Evolutionary conservation across 2,113 vertebrate genomes (phyloP).

Genomic region (Hemicordylus capensis): DNA sequence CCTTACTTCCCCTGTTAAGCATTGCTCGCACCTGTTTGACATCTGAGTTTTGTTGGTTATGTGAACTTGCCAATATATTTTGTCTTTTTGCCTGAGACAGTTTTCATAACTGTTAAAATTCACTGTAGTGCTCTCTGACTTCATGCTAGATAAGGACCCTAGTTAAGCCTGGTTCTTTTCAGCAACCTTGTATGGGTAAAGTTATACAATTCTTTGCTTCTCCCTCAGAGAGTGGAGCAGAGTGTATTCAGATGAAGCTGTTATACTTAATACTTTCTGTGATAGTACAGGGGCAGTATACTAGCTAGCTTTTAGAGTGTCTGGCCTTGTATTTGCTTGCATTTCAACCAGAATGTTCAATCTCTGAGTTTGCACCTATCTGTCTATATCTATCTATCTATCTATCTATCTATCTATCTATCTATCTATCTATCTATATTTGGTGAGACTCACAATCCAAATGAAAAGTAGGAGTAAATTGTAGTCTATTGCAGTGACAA

Average conservation of each 20-base stretch:
- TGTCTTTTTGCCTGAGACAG: not conserved
- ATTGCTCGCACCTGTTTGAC: not conserved
- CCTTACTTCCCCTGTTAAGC: not conserved
- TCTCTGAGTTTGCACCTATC: not conserved
- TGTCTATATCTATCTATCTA: conserved; percentile 28
- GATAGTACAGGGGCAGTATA: not conserved
- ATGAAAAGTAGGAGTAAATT: conserved; percentile 51
- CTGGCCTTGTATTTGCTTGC: not conserved
- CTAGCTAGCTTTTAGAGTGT: not conserved
- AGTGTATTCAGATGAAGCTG: not conserved
- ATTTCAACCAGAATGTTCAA: not conserved
- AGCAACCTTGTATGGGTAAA: not conserved
- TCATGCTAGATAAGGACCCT: conserved; percentile 1
- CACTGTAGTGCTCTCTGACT: not conserved
- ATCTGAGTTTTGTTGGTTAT: not conserved
- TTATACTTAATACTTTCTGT: not conserved
- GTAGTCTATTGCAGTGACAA: conserved; percentile 24
- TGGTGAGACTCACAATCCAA: conserved; percentile 49
- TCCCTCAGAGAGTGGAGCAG: not conserved
- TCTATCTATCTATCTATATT: conserved; percentile 44
- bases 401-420: not conserved
- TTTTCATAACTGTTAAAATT: not conserved
- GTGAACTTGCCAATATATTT: not conserved
- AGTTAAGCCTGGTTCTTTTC: not conserved
- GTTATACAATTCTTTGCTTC: not conserved